phyloP scores from a whole-genome alignment of 2,888 invertebrate genomes.

The Oscheius onirici region DNA sequence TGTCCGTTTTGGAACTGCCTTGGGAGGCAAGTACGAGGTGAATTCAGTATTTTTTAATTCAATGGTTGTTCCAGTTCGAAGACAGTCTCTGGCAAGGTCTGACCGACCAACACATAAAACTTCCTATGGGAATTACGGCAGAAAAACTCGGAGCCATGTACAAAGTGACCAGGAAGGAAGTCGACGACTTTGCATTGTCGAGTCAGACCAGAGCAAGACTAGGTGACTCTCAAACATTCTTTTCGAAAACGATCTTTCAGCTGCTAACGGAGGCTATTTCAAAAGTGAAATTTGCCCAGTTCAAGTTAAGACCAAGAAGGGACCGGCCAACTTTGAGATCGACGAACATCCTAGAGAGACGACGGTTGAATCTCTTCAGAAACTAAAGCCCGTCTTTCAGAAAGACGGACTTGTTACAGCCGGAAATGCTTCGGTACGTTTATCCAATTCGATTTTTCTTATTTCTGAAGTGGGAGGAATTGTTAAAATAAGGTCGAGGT shows the following conservation, averaged over 20 bases:
- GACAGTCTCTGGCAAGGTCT: constrained; percentile 89
- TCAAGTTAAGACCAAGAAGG: constrained; percentile 80
- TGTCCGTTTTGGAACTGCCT: constrained; percentile 85
- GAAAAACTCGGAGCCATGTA: constrained; percentile 90
- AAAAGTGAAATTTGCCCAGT: constrained; percentile 89
- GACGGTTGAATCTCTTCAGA: constrained; percentile 83
- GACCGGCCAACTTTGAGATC: constrained; percentile 76
- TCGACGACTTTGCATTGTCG: constrained; percentile 84
- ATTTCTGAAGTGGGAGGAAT: too few relatives aligned
- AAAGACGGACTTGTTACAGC: constrained; percentile 66
- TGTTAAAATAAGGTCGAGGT: too few relatives aligned
- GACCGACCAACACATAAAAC: constrained; percentile 86
- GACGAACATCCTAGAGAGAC: constrained; percentile 94
- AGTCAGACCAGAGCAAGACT: constrained; percentile 81
- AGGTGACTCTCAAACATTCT: neutral
- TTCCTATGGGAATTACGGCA: constrained; percentile 94
- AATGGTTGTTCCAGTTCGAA: constrained; percentile 77
- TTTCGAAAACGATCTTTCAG: neutral
- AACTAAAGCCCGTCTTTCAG: constrained; percentile 77
- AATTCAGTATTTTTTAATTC: neutral
- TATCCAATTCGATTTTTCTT: neutral
- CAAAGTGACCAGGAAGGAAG: constrained; percentile 83
- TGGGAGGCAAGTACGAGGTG: constrained; percentile 79
- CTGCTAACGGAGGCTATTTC: constrained; percentile 84
- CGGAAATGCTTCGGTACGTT: constrained; percentile 63